Percentiles rank a stretch among this genome's conserved stretches.
Evolutionary conservation across 2,797 vertebrate genomes (phyloP).

Genomic region (Pantherophis vulpinus): DNA sequence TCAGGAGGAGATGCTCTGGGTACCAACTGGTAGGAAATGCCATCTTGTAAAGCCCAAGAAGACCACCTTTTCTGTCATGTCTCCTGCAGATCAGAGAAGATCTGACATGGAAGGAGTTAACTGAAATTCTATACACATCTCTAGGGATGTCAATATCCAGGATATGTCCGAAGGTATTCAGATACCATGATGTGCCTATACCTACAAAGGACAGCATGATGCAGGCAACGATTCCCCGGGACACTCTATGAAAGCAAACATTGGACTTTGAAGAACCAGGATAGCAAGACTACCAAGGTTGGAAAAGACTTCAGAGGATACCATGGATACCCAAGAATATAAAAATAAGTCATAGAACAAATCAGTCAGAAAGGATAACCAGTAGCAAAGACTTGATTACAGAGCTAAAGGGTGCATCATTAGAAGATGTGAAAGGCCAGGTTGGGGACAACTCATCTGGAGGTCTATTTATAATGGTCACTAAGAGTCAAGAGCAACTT

Average conservation of each 20-base stretch:
- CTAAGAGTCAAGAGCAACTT: not conserved
- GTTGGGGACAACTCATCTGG: not conserved
- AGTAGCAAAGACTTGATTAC: not conserved
- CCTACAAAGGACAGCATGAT: not conserved
- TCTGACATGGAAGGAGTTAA: not conserved
- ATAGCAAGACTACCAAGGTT: not conserved
- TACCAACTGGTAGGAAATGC: not conserved
- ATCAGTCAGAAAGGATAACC: not conserved
- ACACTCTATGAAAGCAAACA: not conserved
- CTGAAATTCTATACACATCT: not conserved
- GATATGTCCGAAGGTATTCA: not conserved
- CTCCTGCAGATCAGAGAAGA: not conserved
- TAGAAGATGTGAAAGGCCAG: not conserved
- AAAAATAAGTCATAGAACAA: not conserved
- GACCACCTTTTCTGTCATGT: not conserved
- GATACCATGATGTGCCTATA: not conserved
- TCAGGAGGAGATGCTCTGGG: not conserved
- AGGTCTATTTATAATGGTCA: not conserved
- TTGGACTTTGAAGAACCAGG: not conserved
- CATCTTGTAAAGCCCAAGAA: not conserved
- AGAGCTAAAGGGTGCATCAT: not conserved
- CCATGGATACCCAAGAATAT: not conserved
- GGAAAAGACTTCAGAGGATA: not conserved
- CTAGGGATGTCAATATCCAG: not conserved
- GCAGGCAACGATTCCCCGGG: not conserved